Percentiles rank a stretch among this genome's conserved stretches.
Conservation (phyloP, 2,113 vertebrate genomes). For the Nettapus auritus region DNA sequence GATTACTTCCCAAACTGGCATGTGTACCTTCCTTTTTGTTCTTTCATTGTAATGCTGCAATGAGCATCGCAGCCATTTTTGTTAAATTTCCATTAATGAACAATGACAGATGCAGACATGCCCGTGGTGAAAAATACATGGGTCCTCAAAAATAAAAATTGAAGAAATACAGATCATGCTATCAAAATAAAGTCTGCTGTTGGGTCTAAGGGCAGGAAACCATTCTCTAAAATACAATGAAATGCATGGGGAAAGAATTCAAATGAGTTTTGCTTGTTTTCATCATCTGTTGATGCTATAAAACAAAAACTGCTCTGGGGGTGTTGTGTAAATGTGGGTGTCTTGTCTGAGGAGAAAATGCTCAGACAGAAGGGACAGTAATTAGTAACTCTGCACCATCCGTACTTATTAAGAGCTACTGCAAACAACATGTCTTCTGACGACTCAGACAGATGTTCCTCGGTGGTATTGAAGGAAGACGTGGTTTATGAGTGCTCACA, state of each 20-base stretch:
- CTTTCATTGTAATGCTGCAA: not conserved
- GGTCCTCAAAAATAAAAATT: not conserved
- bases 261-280: not conserved
- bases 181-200: not conserved
- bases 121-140: not conserved
- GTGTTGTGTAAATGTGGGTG: not conserved
- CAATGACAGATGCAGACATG: fast-evolving
- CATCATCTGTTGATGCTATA: not conserved
- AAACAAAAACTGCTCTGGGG: not conserved
- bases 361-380: not conserved
- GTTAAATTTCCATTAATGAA: not conserved
- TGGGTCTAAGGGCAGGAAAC: not conserved
- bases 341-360: not conserved
- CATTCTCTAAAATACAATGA: not conserved
- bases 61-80: not conserved
- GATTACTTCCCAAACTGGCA: not conserved
- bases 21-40: not conserved
- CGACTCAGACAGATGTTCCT: not conserved
- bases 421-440: not conserved
- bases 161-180: not conserved
- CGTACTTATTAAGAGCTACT: not conserved
- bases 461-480: not conserved
- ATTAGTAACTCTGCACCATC: not conserved
- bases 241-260: not conserved
- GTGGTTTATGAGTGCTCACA: not conserved